A percentile compares a stretch with the other conserved stretches of the same genome.
These are phyloP conservation scores for Andrena praecox DNA, from an alignment of 2,888 invertebrate species.

Conservation along the genomic window DNA sequence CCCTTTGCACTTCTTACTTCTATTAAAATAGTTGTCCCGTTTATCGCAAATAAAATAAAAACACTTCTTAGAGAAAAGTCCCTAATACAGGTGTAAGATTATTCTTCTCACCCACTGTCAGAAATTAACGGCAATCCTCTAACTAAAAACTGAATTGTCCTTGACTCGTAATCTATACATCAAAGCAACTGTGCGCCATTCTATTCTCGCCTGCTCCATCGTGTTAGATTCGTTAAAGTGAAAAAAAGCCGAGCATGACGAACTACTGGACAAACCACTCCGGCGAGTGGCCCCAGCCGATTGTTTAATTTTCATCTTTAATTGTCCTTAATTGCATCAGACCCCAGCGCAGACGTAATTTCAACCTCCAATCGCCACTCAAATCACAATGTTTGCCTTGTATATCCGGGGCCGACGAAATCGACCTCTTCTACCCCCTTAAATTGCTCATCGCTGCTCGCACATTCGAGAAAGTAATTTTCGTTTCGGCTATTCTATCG, in stretches of 20 bases:
- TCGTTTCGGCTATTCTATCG: conserved; percentile 73
- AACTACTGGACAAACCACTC: background rate
- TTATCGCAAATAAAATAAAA: too few relatives aligned
- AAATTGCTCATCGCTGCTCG: conserved; percentile 67
- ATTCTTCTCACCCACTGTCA: too few relatives aligned
- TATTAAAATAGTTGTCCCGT: too few relatives aligned
- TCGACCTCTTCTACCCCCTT: conserved; percentile 57
- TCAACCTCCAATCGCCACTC: conserved; percentile 61
- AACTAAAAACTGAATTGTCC: too few relatives aligned
- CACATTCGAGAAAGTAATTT: conserved; percentile 73
- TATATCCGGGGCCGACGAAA: conserved; percentile 63
- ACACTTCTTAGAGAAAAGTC: too few relatives aligned
- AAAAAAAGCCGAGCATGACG: background rate
- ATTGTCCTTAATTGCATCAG: conserved; percentile 47
- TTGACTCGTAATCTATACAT: too few relatives aligned
- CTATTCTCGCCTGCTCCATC: background rate
- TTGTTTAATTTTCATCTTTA: conserved; percentile 50
- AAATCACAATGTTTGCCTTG: conserved; percentile 70
- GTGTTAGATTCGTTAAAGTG: background rate
- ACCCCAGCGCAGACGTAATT: conserved; percentile 52
- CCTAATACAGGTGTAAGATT: too few relatives aligned
- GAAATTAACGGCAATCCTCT: too few relatives aligned
- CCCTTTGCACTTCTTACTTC: too few relatives aligned
- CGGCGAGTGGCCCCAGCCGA: background rate
- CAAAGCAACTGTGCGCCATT: too few relatives aligned